phyloP scores from a whole-genome alignment of 1,140 invertebrate genomes.

The Orius laevigatus region DNA sequence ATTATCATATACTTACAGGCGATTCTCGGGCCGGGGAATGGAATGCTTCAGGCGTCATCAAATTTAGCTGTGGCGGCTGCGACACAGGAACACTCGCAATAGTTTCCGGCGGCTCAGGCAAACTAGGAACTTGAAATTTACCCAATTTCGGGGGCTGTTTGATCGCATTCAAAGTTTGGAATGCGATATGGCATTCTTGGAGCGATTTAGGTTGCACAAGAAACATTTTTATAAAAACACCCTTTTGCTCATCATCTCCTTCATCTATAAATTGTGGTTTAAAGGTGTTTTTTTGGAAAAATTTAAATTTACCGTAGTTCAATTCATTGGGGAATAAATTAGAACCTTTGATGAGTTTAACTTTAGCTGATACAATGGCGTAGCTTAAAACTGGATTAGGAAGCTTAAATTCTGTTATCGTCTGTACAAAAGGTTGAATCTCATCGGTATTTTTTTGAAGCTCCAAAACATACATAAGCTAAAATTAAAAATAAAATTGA shows the following conservation, averaged over 20 bases:
- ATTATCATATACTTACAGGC: neutral
- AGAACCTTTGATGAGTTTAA: slow-evolving; percentile 26
- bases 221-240: slow-evolving; percentile 53
- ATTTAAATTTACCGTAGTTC: neutral
- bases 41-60: slow-evolving; percentile 81
- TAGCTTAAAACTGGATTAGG: slow-evolving; percentile 72
- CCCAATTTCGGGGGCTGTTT: neutral
- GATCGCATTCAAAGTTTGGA: slow-evolving; percentile 32
- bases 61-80: slow-evolving; percentile 28
- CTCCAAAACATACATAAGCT: slow-evolving; percentile 61
- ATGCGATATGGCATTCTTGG: slow-evolving; percentile 69
- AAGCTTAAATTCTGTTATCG: slow-evolving; percentile 65
- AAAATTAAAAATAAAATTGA: slow-evolving; percentile 15
- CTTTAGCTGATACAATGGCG: slow-evolving; percentile 61
- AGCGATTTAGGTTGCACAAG: slow-evolving; percentile 76
- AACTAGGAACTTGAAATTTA: no score
- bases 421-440: slow-evolving; percentile 37
- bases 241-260: slow-evolving; percentile 28
- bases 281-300: no score
- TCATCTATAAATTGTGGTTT: slow-evolving; percentile 19
- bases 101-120: no score
- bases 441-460: slow-evolving; percentile 38
- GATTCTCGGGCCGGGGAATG: slow-evolving; percentile 33
- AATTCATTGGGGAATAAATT: neutral
- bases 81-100: no score